phyloP scores from a whole-genome alignment of 2,888 invertebrate genomes.

The Xiphydria camelus region DNA sequence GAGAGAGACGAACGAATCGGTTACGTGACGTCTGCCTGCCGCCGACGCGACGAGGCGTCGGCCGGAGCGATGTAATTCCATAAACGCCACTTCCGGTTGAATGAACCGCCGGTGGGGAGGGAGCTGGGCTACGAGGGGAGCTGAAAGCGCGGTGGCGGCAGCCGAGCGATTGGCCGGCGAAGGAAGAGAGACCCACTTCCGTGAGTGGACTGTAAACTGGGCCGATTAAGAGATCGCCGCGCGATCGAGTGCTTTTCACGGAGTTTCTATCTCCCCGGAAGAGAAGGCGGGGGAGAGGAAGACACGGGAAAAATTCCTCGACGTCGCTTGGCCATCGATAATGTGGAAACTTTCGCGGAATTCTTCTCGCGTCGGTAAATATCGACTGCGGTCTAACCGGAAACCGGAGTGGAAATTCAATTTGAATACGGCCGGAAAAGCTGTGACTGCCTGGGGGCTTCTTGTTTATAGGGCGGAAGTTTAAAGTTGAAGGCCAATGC shows the following conservation, averaged over 20 bases:
- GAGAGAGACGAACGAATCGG: constrained; percentile 16
- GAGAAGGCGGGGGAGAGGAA: constrained; percentile 3
- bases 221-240: constrained; percentile 14
- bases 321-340: no score
- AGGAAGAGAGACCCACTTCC: constrained; percentile 30
- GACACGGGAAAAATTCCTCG: constrained; percentile 3
- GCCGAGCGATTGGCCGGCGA: constrained; percentile 19
- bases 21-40: no score
- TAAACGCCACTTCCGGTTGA: constrained; percentile 47
- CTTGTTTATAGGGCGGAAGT: no score
- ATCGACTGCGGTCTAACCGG: no score
- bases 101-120: constrained; percentile 40
- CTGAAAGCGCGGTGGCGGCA: constrained; percentile 5
- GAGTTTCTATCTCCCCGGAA: constrained; percentile 17
- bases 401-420: no score
- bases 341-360: no score
- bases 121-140: constrained; percentile 30
- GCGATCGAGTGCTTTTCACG: constrained; percentile 8
- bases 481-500: no score
- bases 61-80: constrained; percentile 33
- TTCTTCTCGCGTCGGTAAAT: no score
- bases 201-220: constrained; percentile 19
- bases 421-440: no score
- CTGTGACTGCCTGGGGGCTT: no score
- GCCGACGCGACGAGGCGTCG: background rate